Percentiles rank a stretch among this genome's conserved stretches.
Conservation (phyloP, 2,888 invertebrate genomes). For the Dryobotodes eremita region DNA sequence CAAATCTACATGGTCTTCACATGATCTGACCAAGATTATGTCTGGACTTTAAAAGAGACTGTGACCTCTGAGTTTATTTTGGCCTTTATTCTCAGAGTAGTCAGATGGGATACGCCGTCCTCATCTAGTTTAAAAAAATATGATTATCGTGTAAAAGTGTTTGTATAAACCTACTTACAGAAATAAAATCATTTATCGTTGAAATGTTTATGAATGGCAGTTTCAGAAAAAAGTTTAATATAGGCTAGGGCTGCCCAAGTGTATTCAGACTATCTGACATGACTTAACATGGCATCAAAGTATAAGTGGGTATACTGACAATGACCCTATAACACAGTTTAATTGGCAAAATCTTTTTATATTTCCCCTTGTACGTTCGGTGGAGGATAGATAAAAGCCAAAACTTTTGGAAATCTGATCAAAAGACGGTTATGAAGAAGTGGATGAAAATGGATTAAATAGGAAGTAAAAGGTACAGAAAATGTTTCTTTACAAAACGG, state of each 20-base stretch:
- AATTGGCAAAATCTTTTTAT: not conserved
- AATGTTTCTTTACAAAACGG: not conserved
- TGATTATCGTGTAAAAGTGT: too few species aligned
- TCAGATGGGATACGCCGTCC: too few species aligned
- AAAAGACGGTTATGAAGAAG: not conserved
- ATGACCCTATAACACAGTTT: not conserved
- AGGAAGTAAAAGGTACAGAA: not conserved
- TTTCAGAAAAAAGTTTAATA: not conserved
- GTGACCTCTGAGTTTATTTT: too few species aligned
- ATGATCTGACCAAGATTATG: too few species aligned
- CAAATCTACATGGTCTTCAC: too few species aligned
- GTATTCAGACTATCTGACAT: not conserved
- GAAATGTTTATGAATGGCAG: not conserved
- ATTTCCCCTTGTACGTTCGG: not conserved
- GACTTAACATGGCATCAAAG: not conserved
- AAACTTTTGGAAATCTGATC: not conserved
- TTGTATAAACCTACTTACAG: too few species aligned
- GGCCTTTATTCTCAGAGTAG: too few species aligned
- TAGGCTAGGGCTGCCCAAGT: not conserved
- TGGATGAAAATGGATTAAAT: not conserved
- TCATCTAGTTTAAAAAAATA: too few species aligned
- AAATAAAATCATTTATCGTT: too few species aligned
- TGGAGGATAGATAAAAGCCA: not conserved
- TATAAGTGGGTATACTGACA: not conserved
- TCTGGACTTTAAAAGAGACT: too few species aligned